phyloP scores from a whole-genome alignment of 2,888 invertebrate species.

The Cryptophagus acutangulus region DNA sequence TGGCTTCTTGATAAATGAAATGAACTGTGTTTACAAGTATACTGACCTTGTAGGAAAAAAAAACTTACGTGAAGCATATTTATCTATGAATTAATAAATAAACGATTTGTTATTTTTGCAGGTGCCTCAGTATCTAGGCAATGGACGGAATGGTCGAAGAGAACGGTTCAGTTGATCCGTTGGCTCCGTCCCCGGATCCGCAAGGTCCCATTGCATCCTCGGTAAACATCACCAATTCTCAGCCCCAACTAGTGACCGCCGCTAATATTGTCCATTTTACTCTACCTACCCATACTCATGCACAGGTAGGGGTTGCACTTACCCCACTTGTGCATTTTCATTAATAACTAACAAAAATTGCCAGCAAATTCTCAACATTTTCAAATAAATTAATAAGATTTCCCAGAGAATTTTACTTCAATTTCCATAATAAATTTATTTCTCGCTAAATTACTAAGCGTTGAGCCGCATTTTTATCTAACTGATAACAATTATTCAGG shows the following conservation, averaged over 20 bases:
- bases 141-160: constrained; percentile 94
- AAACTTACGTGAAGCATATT: no score
- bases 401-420: no score
- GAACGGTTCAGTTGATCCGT: constrained; percentile 67
- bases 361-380: neutral
- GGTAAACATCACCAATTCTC: constrained; percentile 50
- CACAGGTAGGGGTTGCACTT: constrained; percentile 54
- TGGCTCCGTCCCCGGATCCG: constrained; percentile 53
- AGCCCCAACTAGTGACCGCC: constrained; percentile 55
- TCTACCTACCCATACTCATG: constrained; percentile 59
- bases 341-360: neutral
- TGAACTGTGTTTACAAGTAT: no score
- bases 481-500: no score
- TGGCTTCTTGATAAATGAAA: no score
- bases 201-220: constrained; percentile 55
- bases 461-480: no score
- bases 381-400: no score
- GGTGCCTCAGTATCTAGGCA: constrained; percentile 50
- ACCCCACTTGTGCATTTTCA: no score
- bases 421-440: no score
- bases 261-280: constrained; percentile 85
- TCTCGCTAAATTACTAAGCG: no score
- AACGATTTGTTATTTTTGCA: constrained; percentile 23
- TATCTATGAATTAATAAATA: neutral
- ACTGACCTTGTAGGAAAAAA: constrained; percentile 1